phyloP scores from a whole-genome alignment of 2,888 invertebrate species.

The Spilosoma lubricipeda region DNA sequence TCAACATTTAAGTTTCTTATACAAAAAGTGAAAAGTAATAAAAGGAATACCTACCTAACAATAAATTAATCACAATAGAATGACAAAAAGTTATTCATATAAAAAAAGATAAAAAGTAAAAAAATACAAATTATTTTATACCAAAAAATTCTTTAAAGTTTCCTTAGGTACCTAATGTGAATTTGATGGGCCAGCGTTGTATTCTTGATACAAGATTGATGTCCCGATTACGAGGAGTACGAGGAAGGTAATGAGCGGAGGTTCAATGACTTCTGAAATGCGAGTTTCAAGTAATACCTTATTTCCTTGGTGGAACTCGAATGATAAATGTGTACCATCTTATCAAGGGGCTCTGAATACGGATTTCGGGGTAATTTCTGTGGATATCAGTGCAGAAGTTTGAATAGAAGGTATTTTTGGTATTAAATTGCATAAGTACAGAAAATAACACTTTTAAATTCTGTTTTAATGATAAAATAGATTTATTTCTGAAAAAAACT shows the following conservation, averaged over 20 bases:
- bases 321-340: conserved; percentile 23
- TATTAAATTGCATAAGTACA: neutral
- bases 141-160: conserved; percentile 42
- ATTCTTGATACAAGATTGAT: conserved; percentile 71
- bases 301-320: conserved; percentile 30
- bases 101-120: neutral
- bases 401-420: neutral
- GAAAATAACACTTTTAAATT: neutral
- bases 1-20: too few relatives aligned
- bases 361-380: conserved; percentile 9
- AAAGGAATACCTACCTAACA: neutral
- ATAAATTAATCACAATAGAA: neutral
- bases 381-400: neutral
- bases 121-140: neutral
- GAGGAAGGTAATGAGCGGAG: conserved; percentile 41
- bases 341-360: conserved; percentile 12
- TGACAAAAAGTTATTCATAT: too few relatives aligned
- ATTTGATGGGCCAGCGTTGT: conserved; percentile 64
- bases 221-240: conserved; percentile 55
- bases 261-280: conserved; percentile 43
- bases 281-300: conserved; percentile 31
- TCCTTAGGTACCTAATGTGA: conserved; percentile 59
- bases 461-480: neutral
- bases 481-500: neutral
- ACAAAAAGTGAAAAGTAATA: neutral